Conservation (phyloP, 53 echinoderm and acorn worm genomes). For the Hippasteria phrygiana region DNA sequence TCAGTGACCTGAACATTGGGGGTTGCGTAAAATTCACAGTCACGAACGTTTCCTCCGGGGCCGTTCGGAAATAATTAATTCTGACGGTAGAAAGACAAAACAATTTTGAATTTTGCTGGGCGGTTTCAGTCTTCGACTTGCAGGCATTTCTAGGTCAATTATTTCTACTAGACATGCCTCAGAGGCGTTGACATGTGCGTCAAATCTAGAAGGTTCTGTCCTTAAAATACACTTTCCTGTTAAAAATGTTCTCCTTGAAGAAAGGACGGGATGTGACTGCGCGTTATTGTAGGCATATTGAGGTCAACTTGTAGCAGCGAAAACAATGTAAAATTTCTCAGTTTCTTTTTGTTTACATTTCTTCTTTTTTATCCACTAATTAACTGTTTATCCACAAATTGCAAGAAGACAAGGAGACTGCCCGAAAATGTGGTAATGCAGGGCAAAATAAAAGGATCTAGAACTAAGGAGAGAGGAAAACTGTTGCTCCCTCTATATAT, state of each 20-base stretch:
- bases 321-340: too few relatives aligned
- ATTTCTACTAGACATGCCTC: background rate
- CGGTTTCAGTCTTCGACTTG: background rate
- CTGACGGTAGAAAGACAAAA: background rate
- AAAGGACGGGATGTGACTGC: background rate
- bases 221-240: background rate
- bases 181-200: background rate
- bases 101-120: background rate
- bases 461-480: too few relatives aligned
- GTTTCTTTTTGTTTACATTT: too few relatives aligned
- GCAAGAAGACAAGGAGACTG: too few relatives aligned
- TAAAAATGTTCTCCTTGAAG: background rate
- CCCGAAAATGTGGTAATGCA: too few relatives aligned
- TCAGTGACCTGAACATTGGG: background rate
- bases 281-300: background rate
- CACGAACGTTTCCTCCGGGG: conserved; percentile 12
- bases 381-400: too few relatives aligned
- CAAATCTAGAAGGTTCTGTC: background rate
- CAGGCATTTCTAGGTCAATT: background rate
- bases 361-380: too few relatives aligned
- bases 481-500: too few relatives aligned
- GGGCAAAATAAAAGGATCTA: too few relatives aligned
- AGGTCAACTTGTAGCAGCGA: background rate
- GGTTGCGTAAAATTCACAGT: conserved; percentile 15
- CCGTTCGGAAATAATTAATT: conserved; percentile 4